Evolutionary conservation across 2,888 invertebrate genomes (phyloP).

Genomic region (Onchidella celtica): DNA sequence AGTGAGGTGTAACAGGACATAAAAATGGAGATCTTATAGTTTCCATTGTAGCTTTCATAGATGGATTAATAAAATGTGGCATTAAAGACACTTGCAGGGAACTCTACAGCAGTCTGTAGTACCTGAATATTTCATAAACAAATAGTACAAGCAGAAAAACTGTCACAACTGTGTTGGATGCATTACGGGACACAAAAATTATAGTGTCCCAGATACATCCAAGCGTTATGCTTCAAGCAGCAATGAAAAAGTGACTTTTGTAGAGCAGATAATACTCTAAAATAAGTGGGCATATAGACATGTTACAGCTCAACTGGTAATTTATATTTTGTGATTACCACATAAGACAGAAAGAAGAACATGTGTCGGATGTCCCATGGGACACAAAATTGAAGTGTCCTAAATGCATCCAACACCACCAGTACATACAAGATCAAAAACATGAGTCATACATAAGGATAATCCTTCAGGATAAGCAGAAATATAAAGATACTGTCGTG

Average conservation of each 20-base stretch:
- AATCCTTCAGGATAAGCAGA: not conserved
- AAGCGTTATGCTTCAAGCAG: not conserved
- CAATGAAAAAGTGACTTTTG: not conserved
- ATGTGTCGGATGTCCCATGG: not conserved
- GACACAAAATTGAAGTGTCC: not conserved
- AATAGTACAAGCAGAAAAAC: not conserved
- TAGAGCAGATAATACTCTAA: not conserved
- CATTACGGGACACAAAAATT: not conserved
- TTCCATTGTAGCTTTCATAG: not conserved
- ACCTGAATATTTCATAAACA: not conserved
- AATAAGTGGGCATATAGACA: not conserved
- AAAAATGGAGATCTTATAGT: not conserved
- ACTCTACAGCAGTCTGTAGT: not conserved
- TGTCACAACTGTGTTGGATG: not conserved
- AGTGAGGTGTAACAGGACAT: not conserved
- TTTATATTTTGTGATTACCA: not conserved
- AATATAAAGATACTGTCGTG: too few relatives aligned
- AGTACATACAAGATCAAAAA: not conserved
- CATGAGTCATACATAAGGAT: not conserved
- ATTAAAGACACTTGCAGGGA: not conserved
- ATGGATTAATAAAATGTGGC: not conserved
- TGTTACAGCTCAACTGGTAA: not conserved
- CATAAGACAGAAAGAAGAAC: not conserved
- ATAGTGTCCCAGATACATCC: not conserved
- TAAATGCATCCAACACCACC: not conserved